A percentile compares a stretch with the other conserved stretches of the same genome.
Conservation (phyloP, 1,140 invertebrate genomes). For the Hypothenemus hampei region DNA sequence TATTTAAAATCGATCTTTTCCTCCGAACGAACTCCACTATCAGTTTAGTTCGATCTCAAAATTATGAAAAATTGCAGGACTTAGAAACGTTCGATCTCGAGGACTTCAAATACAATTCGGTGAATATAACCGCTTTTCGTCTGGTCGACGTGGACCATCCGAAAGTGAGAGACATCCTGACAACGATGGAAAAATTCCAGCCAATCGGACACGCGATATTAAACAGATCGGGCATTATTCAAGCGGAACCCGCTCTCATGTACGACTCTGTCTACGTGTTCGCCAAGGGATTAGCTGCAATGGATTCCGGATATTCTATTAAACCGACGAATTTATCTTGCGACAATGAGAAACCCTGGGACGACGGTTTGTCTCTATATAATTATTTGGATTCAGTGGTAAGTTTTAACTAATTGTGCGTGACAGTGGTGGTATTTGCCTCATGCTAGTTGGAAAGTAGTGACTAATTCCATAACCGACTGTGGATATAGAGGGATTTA, state of each 20-base stretch:
- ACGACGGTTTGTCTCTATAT: conserved; percentile 77
- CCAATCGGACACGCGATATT: conserved; percentile 75
- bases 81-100: conserved; percentile 87
- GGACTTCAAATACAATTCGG: conserved; percentile 90
- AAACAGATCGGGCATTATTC: conserved; percentile 66
- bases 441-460: no score
- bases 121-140: conserved; percentile 89
- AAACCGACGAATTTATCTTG: conserved; percentile 75
- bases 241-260: conserved; percentile 86
- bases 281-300: conserved; percentile 69
- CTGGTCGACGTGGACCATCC: conserved; percentile 76
- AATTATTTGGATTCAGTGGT: conserved; percentile 87
- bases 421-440: no score
- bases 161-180: conserved; percentile 68
- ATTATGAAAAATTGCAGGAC: conserved; percentile 55
- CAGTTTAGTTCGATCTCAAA: no score
- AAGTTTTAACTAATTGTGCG: conserved; percentile 28
- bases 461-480: no score
- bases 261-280: conserved; percentile 89
- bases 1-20: no score
- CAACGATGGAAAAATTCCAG: conserved; percentile 85
- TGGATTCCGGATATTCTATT: conserved; percentile 63
- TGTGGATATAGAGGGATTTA: no score
- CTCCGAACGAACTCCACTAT: no score
- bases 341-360: conserved; percentile 76